These are phyloP conservation scores for Microcebus tavaratra DNA, from an alignment of 2,113 vertebrate genomes.

Conservation along the genomic window DNA sequence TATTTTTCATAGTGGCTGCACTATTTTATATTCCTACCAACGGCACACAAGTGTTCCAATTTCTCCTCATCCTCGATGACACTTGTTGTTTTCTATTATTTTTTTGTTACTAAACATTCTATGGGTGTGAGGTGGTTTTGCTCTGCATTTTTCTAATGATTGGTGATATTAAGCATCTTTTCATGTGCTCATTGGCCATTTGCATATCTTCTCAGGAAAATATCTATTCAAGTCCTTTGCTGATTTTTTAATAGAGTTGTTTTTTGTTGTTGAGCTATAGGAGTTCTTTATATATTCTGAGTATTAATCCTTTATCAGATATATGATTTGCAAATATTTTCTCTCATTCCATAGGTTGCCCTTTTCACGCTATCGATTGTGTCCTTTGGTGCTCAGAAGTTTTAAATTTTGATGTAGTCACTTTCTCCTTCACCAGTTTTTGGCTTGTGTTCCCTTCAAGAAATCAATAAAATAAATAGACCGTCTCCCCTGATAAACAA, in stretches of 20 bases:
- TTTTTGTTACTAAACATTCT: neutral
- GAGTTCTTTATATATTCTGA: neutral
- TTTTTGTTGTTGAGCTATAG: neutral
- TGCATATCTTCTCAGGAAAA: neutral
- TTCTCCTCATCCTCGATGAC: neutral
- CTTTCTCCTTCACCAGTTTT: neutral
- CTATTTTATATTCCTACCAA: neutral
- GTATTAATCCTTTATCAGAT: neutral
- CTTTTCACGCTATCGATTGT: neutral
- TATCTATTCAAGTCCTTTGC: neutral
- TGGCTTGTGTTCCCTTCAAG: neutral
- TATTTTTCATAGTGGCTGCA: neutral
- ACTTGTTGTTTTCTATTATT: neutral
- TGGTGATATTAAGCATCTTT: neutral
- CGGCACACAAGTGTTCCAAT: accelerated
- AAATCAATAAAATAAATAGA: constrained; percentile 36
- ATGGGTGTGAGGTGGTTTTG: neutral
- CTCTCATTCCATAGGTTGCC: neutral
- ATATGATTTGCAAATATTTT: neutral
- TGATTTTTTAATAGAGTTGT: neutral
- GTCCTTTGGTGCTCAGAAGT: neutral
- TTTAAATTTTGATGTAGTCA: neutral
- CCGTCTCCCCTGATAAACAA: neutral
- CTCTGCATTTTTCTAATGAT: neutral
- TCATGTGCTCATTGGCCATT: neutral